Evolutionary conservation across 92 coral and sea anemone genomes (phyloP).

Genomic region (Meandrina meandrites): DNA sequence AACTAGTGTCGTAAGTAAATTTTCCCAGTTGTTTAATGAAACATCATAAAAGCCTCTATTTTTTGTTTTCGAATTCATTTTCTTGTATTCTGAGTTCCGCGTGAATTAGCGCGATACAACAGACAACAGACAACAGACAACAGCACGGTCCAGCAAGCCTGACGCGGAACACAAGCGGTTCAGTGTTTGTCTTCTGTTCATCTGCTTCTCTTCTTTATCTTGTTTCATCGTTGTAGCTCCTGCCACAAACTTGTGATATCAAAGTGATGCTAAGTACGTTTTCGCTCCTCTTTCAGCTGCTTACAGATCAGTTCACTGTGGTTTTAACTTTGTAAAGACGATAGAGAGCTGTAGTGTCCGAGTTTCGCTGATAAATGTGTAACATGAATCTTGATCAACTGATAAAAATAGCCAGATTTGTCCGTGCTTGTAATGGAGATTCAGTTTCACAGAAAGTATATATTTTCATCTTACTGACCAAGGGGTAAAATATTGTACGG

Average conservation of each 20-base stretch:
- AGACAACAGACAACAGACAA: background rate
- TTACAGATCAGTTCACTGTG: constrained; percentile 47
- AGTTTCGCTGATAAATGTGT: background rate
- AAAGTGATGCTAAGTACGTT: background rate
- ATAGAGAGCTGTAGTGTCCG: background rate
- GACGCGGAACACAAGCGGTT: background rate
- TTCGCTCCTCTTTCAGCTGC: constrained; percentile 12
- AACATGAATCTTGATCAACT: background rate
- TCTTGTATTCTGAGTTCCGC: background rate
- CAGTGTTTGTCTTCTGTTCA: too few species aligned
- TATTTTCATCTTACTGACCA: too few species aligned
- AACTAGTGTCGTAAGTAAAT: too few species aligned
- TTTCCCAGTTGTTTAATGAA: too few species aligned
- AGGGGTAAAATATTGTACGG: too few species aligned
- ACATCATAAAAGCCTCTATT: too few species aligned
- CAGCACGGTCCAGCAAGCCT: background rate
- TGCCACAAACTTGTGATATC: background rate
- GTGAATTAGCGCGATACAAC: background rate
- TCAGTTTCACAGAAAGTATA: background rate
- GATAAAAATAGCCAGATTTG: background rate
- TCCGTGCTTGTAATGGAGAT: background rate
- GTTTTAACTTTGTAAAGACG: background rate
- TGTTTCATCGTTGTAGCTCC: background rate
- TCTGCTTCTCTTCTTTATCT: background rate
- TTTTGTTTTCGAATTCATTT: too few species aligned